phyloP scores from a whole-genome alignment of 2,797 vertebrate genomes.

The Alcedo quadribrachys region DNA sequence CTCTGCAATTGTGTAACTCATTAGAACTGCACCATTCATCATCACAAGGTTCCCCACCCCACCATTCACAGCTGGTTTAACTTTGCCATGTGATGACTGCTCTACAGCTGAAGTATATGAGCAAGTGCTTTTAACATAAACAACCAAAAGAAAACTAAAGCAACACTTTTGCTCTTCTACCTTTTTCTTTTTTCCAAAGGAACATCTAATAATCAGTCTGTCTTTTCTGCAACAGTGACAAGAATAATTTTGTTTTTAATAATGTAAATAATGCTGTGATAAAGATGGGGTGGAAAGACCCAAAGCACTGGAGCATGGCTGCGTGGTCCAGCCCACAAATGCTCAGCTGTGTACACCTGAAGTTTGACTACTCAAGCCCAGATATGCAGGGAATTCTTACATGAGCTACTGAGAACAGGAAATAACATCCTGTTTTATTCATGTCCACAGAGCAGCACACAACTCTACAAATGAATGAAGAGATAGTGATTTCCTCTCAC shows the following conservation, averaged over 20 bases:
- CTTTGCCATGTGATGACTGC: not conserved
- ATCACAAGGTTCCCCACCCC: not conserved
- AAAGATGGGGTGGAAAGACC: not conserved
- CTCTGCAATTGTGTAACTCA: not conserved
- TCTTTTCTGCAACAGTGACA: not conserved
- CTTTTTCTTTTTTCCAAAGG: not conserved
- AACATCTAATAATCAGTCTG: not conserved
- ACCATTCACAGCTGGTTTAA: not conserved
- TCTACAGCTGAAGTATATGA: not conserved
- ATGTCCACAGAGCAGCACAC: not conserved
- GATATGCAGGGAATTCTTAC: not conserved
- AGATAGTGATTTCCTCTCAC: slow-evolving; percentile 33
- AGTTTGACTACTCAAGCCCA: not conserved
- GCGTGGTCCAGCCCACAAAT: not conserved
- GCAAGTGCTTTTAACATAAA: not conserved
- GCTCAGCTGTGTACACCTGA: slow-evolving; percentile 6
- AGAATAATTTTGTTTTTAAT: not conserved
- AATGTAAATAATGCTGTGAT: not conserved
- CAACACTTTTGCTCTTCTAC: not conserved
- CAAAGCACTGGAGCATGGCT: not conserved
- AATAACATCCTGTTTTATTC: slow-evolving; percentile 12
- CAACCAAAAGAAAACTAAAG: not conserved
- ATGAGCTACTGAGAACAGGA: slow-evolving; percentile 17
- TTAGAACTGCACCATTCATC: not conserved
- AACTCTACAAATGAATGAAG: not conserved